Evolutionary conservation across 2,888 invertebrate genomes (phyloP).

Genomic region (Megalurothrips usitatus): DNA sequence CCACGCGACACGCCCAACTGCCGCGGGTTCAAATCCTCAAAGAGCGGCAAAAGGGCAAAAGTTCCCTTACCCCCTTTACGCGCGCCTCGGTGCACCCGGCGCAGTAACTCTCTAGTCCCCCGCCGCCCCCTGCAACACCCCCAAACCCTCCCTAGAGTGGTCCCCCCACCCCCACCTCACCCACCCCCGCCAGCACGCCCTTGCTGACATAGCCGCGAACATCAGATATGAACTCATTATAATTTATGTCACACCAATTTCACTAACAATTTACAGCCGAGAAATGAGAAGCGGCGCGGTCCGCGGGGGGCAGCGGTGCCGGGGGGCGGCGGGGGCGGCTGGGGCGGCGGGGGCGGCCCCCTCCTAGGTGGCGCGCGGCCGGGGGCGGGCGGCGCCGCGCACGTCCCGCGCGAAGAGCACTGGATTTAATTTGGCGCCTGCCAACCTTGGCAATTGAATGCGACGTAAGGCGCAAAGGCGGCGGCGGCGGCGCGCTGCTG

Average conservation of each 20-base stretch:
- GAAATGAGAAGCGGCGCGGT: background rate
- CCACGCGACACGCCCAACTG: too few relatives aligned
- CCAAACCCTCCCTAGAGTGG: too few relatives aligned
- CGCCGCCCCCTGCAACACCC: background rate
- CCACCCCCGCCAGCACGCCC: background rate
- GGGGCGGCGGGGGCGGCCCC: background rate
- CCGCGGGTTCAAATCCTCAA: too few relatives aligned
- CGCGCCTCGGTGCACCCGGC: too few relatives aligned
- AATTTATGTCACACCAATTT: conserved; percentile 25
- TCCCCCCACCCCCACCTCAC: background rate
- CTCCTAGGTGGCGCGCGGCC: background rate
- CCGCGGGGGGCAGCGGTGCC: background rate
- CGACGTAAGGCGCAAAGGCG: background rate
- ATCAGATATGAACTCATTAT: conserved; percentile 25
- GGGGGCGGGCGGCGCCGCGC: background rate
- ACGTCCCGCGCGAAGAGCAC: background rate
- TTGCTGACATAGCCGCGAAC: background rate
- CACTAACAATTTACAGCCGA: background rate
- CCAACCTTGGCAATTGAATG: background rate
- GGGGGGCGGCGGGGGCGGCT: background rate
- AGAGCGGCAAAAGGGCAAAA: too few relatives aligned
- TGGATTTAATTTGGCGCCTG: conserved; percentile 16
- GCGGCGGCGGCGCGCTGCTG: background rate
- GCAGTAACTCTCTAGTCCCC: background rate
- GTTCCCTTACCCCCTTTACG: too few relatives aligned